Conservation (phyloP, 35 echinoderm and acorn worm genomes). For the Ophiothrix spiculata region DNA sequence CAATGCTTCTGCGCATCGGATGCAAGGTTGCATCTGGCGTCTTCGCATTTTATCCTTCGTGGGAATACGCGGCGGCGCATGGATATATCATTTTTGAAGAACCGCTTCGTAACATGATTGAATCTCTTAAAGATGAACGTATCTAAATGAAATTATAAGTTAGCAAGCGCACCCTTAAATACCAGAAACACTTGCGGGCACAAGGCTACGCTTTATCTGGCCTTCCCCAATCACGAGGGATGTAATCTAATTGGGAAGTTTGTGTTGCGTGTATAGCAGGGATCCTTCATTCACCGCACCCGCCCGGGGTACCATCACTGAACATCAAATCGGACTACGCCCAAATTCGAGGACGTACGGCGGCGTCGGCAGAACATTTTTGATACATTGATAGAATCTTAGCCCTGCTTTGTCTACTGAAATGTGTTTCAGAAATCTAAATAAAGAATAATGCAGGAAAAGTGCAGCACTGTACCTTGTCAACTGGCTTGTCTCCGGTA, state of each 20-base stretch:
- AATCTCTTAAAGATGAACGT: no score
- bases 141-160: no score
- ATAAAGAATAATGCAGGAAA: constrained; percentile 1
- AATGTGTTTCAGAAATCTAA: not conserved
- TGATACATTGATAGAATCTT: not conserved
- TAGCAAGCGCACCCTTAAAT: not conserved
- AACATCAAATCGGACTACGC: not conserved
- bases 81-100: no score
- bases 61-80: no score
- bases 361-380: constrained; percentile 3
- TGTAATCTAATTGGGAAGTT: constrained; percentile 48
- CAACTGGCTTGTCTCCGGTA: not conserved
- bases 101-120: no score
- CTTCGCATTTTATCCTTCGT: no score
- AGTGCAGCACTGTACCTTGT: not conserved
- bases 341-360: not conserved
- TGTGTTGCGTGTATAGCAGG: constrained; percentile 29
- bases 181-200: not conserved
- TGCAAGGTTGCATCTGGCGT: no score
- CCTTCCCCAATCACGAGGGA: not conserved
- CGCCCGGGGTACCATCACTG: not conserved
- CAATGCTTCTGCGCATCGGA: no score
- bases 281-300: not conserved
- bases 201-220: constrained; percentile 26
- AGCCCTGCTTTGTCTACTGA: not conserved